Evolutionary conservation across 2,888 invertebrate genomes (phyloP).

Genomic region (Macrosiphum euphorbiae): DNA sequence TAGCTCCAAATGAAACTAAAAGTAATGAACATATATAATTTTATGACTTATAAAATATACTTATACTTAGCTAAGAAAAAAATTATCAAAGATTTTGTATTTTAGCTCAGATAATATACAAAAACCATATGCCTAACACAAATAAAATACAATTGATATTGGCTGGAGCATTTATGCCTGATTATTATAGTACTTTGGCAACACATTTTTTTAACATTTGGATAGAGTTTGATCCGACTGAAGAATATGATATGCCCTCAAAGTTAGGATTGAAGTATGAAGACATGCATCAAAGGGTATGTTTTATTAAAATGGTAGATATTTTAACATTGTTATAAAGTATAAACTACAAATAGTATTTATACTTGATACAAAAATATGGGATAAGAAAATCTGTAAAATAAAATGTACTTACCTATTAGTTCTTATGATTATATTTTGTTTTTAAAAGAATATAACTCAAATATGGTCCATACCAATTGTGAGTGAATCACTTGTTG

Average conservation of each 20-base stretch:
- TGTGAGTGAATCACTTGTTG: slow-evolving; percentile 75
- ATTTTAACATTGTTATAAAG: not conserved
- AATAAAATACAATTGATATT: slow-evolving; percentile 73
- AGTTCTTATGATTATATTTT: not conserved
- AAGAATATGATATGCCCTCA: not conserved
- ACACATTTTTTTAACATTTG: slow-evolving; percentile 72
- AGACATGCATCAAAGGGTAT: not conserved
- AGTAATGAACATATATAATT: slow-evolving; percentile 70
- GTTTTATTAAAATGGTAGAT: not conserved
- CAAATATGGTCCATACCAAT: slow-evolving; percentile 76
- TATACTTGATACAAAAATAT: not conserved
- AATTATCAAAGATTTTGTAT: not conserved
- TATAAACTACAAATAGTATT: not conserved
- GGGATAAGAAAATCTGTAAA: not conserved
- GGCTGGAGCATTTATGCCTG: slow-evolving; percentile 76
- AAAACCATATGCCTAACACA: slow-evolving; percentile 43
- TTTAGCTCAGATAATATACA: slow-evolving; percentile 55
- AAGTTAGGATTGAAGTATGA: not conserved
- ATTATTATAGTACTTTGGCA: slow-evolving; percentile 73
- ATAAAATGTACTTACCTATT: not conserved
- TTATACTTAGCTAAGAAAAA: not conserved
- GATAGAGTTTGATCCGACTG: slow-evolving; percentile 70
- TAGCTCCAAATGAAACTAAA: slow-evolving; percentile 73
- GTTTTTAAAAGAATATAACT: slow-evolving; percentile 72
- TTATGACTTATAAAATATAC: not conserved